Percentiles rank a stretch among this genome's conserved stretches.
Conservation (phyloP, 2,888 invertebrate genomes). For the Chouioia cunea region DNA sequence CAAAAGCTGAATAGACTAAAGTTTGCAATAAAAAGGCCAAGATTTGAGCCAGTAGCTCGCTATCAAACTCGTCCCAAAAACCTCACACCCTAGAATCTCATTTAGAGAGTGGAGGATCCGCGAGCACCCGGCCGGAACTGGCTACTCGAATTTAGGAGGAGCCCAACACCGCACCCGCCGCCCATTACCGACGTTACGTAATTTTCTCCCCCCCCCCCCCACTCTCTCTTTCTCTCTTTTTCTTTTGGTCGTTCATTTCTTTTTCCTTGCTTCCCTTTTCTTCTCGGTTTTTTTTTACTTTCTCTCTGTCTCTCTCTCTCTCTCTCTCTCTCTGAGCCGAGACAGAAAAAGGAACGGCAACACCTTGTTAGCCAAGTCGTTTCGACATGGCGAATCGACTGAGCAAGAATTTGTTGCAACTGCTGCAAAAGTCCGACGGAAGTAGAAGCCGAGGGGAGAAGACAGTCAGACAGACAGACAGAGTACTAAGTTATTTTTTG, state of each 20-base stretch:
- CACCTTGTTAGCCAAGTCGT: conserved; percentile 60
- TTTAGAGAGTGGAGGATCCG: conserved; percentile 18
- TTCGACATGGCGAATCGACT: conserved; percentile 50
- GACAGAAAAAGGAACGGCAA: conserved; percentile 34
- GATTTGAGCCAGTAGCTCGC: no score
- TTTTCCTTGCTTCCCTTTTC: background rate
- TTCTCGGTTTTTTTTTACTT: conserved; percentile 2
- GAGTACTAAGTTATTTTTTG: background rate
- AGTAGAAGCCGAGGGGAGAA: background rate
- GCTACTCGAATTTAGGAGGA: conserved; percentile 58
- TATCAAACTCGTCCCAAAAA: conserved; percentile 9
- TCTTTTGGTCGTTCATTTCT: background rate
- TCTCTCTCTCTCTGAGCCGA: background rate
- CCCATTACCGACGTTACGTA: conserved; percentile 53
- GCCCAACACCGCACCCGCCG: conserved; percentile 48
- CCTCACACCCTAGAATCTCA: conserved; percentile 10
- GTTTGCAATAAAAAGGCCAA: no score
- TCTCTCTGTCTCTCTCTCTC: conserved; percentile 1
- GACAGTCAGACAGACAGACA: no score
- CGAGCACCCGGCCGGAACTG: conserved; percentile 53
- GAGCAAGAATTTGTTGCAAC: conserved; percentile 21
- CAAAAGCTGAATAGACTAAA: no score
- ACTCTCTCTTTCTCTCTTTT: no score
- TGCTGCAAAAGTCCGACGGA: conserved; percentile 23
- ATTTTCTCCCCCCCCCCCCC: conserved; percentile 31